A percentile compares a stretch with the other conserved stretches of the same genome.
Conservation (phyloP, 1,140 invertebrate genomes). For the Sycophila sp. region DNA sequence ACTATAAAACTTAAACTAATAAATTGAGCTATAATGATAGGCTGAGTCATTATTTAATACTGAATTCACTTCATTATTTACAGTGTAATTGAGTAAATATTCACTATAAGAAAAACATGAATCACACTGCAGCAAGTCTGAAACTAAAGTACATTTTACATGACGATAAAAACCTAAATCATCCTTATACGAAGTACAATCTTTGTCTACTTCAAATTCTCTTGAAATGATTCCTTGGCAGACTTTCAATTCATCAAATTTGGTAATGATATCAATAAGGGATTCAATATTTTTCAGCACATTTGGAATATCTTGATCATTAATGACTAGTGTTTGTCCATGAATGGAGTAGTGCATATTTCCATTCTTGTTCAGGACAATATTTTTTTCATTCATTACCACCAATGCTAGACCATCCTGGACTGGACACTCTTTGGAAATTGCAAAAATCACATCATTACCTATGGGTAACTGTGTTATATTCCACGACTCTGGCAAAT, state of each 20-base stretch:
- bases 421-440: constrained; percentile 37
- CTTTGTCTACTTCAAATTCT: constrained; percentile 34
- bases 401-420: constrained; percentile 15
- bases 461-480: constrained; percentile 11
- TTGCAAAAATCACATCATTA: constrained; percentile 19
- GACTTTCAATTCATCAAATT: constrained; percentile 20
- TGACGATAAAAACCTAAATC: constrained; percentile 33
- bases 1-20: too few relatives aligned
- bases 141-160: constrained; percentile 21
- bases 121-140: constrained; percentile 28
- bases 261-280: constrained; percentile 17
- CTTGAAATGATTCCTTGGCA: constrained; percentile 28
- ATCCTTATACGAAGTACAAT: constrained; percentile 25
- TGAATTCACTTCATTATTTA: constrained; percentile 15
- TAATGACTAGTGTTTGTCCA: constrained; percentile 6
- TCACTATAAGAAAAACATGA: constrained; percentile 31
- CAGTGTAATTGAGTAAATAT: constrained; percentile 19
- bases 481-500: constrained; percentile 31
- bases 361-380: constrained; percentile 25
- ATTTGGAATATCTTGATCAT: not conserved
- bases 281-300: constrained; percentile 11
- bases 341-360: constrained; percentile 24
- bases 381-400: constrained; percentile 34
- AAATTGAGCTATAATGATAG: constrained; percentile 11
- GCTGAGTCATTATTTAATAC: constrained; percentile 23